Evolutionary conservation across 2,888 invertebrate genomes (phyloP), one percentile per base, ranked within the genome.

Genomic region (Ephialtes manifestator): DNA sequence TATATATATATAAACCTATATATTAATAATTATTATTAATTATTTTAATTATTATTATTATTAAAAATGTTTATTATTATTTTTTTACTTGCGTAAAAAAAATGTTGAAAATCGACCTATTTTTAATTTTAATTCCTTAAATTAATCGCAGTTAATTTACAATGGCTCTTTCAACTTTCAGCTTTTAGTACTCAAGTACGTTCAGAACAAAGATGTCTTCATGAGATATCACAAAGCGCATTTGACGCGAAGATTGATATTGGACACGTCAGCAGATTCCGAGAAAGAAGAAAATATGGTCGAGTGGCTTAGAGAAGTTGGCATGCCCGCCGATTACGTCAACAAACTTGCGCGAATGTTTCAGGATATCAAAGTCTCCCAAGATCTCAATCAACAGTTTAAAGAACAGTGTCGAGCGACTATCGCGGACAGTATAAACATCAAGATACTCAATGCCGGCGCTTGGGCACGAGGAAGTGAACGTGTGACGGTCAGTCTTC

Each of bases 211-310:
- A 94, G 99, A 99, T 95, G 99, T 99, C 39, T 99, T 99, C 94
- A 99, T 99, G 99, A 96, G 99, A 89, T 99, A 99, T 94, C 99
- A 99, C 94, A 99, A 99, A 94, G 99, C 99, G 67, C 99, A 99
- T 95, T 95, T 99, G 87, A 99, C 99, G 8, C 95, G 99, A 91
- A 96, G 98, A 86, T 96, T 99, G 88, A 99, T 99, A 93, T 96
- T 99, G 89, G 99, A 99, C 94, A 98, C 99, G 20, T 99, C 99
- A 92, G 99, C 99, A 0, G 99, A 99, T 94, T 99, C 98, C 88
- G 99, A 99, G 94, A 99, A 99, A 92, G 99, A 99, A 94, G 99
- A 99, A 94, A 99, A 98, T 93, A 99, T 99, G 98, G 99, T 99
- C 0, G 99, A 99, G 93, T 99, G 99, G 98, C 96, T 98, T 70